Evolutionary conservation across 2,888 invertebrate species (phyloP).

Genomic region (Drosophila nr. perissopoda): DNA sequence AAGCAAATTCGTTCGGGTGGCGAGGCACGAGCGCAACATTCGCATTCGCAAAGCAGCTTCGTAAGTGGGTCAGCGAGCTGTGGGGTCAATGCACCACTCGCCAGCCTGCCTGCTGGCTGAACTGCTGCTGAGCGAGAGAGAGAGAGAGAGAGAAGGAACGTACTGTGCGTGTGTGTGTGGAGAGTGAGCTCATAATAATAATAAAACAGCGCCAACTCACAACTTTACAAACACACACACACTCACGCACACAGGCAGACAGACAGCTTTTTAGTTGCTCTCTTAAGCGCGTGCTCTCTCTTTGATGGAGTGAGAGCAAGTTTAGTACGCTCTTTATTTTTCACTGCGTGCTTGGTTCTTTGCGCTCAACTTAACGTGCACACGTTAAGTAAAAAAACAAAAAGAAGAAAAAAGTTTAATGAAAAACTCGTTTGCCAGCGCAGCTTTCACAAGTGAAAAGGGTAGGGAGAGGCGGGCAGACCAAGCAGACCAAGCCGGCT

Average conservation of each 20-base stretch:
- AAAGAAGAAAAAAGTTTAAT: conserved; percentile 14
- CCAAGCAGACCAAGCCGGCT: conserved; percentile 52
- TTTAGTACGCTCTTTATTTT: conserved; percentile 9
- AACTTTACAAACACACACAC: conserved; percentile 34
- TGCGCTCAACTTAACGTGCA: conserved; percentile 49
- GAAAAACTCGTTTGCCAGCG: conserved; percentile 66
- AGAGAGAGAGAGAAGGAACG: conserved; percentile 28
- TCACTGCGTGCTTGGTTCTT: conserved; percentile 41
- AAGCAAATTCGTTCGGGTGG: conserved; percentile 60
- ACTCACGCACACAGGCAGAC: conserved; percentile 3
- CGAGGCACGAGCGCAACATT: conserved; percentile 62
- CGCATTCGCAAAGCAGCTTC: conserved; percentile 80
- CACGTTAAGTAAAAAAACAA: conserved; percentile 20
- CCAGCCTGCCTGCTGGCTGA: conserved; percentile 34
- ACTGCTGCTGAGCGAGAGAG: conserved; percentile 6
- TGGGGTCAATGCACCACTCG: conserved; percentile 85
- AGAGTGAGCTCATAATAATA: conserved; percentile 60
- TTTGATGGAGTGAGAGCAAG: conserved; percentile 10
- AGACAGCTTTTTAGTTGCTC: conserved; percentile 42
- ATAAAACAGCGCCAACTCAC: conserved; percentile 55
- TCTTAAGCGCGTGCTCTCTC: conserved; percentile 37
- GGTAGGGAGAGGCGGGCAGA: conserved; percentile 10
- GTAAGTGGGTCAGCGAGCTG: conserved; percentile 86
- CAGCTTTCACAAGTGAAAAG: conserved; percentile 75
- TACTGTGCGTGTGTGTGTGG: conserved; percentile 7